Evolutionary conservation across 2,888 invertebrate genomes (phyloP).

Genomic region (Agrilus mali): DNA sequence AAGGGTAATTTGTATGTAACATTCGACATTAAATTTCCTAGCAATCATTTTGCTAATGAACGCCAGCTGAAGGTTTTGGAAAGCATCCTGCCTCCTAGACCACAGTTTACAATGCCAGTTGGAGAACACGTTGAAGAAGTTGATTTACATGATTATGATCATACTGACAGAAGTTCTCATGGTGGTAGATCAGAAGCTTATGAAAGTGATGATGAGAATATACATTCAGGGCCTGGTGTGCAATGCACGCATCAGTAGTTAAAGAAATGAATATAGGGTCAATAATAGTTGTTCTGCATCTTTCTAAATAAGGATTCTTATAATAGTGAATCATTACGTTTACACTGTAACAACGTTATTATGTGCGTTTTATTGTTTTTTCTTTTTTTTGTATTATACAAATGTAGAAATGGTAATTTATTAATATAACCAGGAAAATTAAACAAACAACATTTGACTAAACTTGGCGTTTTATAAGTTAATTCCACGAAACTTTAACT

Average conservation of each 20-base stretch:
- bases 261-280: slow-evolving; percentile 12
- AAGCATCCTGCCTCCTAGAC: slow-evolving; percentile 58
- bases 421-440: no score
- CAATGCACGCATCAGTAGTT: slow-evolving; percentile 74
- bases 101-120: slow-evolving; percentile 55
- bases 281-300: slow-evolving; percentile 27
- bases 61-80: slow-evolving; percentile 58
- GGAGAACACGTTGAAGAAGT: slow-evolving; percentile 82
- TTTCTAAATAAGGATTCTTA: slow-evolving; percentile 31
- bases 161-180: slow-evolving; percentile 39
- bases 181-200: slow-evolving; percentile 53
- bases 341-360: no score
- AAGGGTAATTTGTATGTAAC: slow-evolving; percentile 78
- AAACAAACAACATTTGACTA: no score
- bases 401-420: no score
- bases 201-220: slow-evolving; percentile 54
- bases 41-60: slow-evolving; percentile 61
- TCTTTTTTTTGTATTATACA: no score
- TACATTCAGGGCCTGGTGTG: slow-evolving; percentile 49
- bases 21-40: slow-evolving; percentile 78
- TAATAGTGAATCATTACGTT: no score
- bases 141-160: slow-evolving; percentile 62
- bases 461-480: no score
- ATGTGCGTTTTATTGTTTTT: no score
- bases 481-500: no score